Percentiles rank a stretch among this genome's conserved stretches.
These are phyloP conservation scores for Hydractinia echinata DNA, from an alignment of 30 jellyfish, hydroid and myxozoan genomes.

Conservation along the genomic window DNA sequence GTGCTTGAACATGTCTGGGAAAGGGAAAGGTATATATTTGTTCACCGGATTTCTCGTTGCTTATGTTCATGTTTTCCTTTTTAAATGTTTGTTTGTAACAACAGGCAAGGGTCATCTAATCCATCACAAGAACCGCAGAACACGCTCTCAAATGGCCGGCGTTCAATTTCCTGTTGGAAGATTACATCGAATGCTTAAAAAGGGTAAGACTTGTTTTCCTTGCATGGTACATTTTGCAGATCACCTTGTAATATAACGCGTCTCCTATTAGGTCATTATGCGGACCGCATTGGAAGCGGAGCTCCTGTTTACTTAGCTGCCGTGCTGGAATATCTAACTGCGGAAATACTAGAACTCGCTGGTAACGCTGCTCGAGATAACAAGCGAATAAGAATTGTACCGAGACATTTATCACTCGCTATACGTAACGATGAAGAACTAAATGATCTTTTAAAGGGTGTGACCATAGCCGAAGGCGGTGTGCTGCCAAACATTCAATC, in stretches of 20 bases:
- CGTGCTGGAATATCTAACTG: slow-evolving; percentile 78
- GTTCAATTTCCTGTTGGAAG: slow-evolving; percentile 97
- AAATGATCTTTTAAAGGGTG: slow-evolving; percentile 65
- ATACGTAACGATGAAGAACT: slow-evolving; percentile 89
- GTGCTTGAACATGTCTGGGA: no score
- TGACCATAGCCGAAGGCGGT: slow-evolving; percentile 96
- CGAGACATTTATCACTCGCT: slow-evolving; percentile 88
- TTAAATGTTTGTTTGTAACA: not conserved
- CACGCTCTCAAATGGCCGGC: slow-evolving; percentile 74
- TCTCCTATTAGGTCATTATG: slow-evolving; percentile 39
- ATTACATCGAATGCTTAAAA: slow-evolving; percentile 59
- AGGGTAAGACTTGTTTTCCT: slow-evolving; percentile 19
- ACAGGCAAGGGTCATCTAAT: slow-evolving; percentile 2
- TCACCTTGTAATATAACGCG: not conserved
- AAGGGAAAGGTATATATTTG: no score
- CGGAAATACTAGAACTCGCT: slow-evolving; percentile 83
- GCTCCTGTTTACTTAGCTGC: slow-evolving; percentile 98
- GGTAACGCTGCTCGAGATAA: slow-evolving; percentile 98
- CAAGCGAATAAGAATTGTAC: slow-evolving; percentile 68
- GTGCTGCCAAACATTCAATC: slow-evolving; percentile 94
- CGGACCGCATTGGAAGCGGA: slow-evolving; percentile 75
- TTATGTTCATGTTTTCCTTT: no score
- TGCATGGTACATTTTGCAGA: not conserved
- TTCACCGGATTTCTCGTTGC: no score
- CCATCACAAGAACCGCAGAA: slow-evolving; percentile 4